These are phyloP conservation scores for Heteropelma amictum DNA, from an alignment of 2,888 invertebrate genomes.

Conservation along the genomic window DNA sequence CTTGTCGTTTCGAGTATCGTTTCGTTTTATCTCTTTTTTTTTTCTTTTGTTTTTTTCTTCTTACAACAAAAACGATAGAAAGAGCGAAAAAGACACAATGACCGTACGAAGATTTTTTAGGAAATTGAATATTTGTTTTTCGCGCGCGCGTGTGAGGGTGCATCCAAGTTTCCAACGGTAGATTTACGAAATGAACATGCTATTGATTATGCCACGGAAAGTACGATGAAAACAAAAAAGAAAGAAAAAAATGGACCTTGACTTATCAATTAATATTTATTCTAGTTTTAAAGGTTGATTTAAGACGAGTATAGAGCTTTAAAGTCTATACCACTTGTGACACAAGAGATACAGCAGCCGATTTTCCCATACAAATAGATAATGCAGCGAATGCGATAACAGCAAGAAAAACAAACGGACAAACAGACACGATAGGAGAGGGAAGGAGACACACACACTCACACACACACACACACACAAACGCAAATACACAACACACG, in stretches of 20 bases:
- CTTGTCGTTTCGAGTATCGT: too few species aligned
- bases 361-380: constrained; percentile 56
- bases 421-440: constrained; percentile 10
- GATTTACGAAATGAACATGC: constrained; percentile 51
- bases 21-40: too few species aligned
- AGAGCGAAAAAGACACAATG: background rate
- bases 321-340: constrained; percentile 51
- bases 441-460: background rate
- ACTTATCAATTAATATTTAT: constrained; percentile 70
- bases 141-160: too few species aligned
- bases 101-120: background rate
- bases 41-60: too few species aligned
- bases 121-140: too few species aligned
- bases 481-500: constrained; percentile 4
- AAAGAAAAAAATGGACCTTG: constrained; percentile 60
- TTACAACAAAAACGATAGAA: background rate
- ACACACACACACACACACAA: background rate
- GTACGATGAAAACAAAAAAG: constrained; percentile 54
- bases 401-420: background rate
- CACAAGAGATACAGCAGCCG: constrained; percentile 53
- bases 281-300: constrained; percentile 67
- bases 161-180: constrained; percentile 66
- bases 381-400: background rate
- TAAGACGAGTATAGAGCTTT: constrained; percentile 47
- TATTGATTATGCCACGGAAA: constrained; percentile 66